These are phyloP conservation scores for Malurus melanocephalus DNA, from an alignment of 2,113 vertebrate genomes.

Conservation along the genomic window DNA sequence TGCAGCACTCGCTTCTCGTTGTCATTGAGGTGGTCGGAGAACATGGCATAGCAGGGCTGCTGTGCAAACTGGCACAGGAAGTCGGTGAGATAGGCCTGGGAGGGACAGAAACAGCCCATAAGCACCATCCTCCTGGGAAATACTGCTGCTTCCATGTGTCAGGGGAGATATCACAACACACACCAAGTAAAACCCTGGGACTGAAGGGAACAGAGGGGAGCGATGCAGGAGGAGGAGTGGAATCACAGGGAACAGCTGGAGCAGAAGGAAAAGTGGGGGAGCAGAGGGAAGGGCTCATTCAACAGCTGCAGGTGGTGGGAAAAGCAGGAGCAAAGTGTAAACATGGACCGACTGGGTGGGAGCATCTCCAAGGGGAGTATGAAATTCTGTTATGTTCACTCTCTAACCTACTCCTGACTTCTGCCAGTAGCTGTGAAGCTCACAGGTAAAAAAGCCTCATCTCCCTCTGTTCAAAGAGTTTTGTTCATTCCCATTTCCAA, in stretches of 20 bases:
- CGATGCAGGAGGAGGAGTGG: background rate
- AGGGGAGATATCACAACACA: background rate
- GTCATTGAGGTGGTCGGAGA: conserved; percentile 93
- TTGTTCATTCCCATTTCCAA: background rate
- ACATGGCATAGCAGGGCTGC: conserved; percentile 94
- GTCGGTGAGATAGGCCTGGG: conserved; percentile 93
- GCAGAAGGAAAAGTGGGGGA: background rate
- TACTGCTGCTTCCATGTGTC: background rate
- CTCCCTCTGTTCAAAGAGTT: background rate
- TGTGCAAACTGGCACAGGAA: conserved; percentile 97
- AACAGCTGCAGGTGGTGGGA: background rate
- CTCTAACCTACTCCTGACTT: background rate
- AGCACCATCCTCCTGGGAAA: background rate
- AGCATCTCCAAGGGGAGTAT: background rate
- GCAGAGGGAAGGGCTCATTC: background rate
- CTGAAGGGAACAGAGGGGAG: background rate
- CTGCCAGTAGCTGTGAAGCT: background rate
- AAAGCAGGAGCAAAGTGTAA: background rate
- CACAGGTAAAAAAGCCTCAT: background rate
- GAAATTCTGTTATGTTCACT: background rate
- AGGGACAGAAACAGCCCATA: conserved; percentile 13
- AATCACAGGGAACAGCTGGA: background rate
- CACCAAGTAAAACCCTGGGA: background rate
- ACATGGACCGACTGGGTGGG: background rate
- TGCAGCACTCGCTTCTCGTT: conserved; percentile 89